phyloP scores from a whole-genome alignment of 2,888 invertebrate genomes.

The Halictus quadricinctus region DNA sequence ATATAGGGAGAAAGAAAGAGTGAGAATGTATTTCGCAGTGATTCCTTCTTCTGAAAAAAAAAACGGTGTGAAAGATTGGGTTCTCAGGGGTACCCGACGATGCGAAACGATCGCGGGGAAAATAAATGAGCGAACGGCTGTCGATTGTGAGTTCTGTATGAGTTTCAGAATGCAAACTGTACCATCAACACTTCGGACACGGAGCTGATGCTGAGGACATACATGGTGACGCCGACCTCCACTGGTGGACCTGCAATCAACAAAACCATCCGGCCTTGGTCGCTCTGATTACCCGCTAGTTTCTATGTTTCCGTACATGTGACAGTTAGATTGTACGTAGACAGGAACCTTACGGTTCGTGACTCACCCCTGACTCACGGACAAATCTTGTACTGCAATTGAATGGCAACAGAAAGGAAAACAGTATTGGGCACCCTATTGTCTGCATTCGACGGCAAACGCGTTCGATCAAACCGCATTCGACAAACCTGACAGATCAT shows the following conservation, averaged over 20 bases:
- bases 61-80: background rate
- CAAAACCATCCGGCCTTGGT: constrained; percentile 78
- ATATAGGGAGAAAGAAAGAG: background rate
- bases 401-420: background rate
- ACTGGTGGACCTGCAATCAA: constrained; percentile 96
- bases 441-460: background rate
- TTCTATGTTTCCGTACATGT: constrained; percentile 63
- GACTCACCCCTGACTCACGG: constrained; percentile 62
- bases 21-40: background rate
- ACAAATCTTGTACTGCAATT: background rate
- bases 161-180: constrained; percentile 81
- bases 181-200: constrained; percentile 99
- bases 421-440: background rate
- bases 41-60: background rate
- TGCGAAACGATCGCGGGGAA: constrained; percentile 54
- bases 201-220: constrained; percentile 98
- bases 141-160: constrained; percentile 78
- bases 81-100: background rate
- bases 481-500: background rate
- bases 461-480: background rate
- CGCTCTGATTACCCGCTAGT: constrained; percentile 73
- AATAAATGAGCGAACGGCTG: constrained; percentile 66
- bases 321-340: constrained; percentile 49
- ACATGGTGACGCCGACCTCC: constrained; percentile 98
- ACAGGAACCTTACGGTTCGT: constrained; percentile 42